These are phyloP conservation scores for Beroe forskalii DNA, from an alignment of 37 sponge, comb jelly and placozoan genomes.

Conservation along the genomic window DNA sequence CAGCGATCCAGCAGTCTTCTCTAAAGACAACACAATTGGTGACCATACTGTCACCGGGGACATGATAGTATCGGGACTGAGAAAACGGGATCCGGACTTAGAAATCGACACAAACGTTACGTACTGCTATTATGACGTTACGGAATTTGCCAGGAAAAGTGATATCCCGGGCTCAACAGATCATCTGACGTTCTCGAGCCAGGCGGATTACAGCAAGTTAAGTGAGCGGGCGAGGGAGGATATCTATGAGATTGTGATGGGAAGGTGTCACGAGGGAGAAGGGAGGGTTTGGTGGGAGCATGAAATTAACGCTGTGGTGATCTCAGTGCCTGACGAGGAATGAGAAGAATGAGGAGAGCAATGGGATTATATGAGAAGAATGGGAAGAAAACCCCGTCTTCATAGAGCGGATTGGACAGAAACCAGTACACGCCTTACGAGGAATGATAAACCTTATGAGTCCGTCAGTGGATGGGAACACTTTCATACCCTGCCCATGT, in stretches of 20 bases:
- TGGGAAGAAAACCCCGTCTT: too few relatives aligned
- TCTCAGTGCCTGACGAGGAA: not conserved
- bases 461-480: too few relatives aligned
- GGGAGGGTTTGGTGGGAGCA: not conserved
- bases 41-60: conserved; percentile 4
- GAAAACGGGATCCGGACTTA: not conserved
- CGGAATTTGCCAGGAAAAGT: not conserved
- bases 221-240: not conserved
- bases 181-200: not conserved
- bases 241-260: not conserved
- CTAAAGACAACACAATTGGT: not conserved
- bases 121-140: not conserved
- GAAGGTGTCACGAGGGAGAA: not conserved
- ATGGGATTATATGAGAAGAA: too few relatives aligned
- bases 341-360: too few relatives aligned
- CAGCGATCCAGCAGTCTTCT: conserved; percentile 1
- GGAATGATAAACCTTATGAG: too few relatives aligned
- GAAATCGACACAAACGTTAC: not conserved
- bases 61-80: not conserved
- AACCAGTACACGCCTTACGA: too few relatives aligned
- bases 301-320: not conserved
- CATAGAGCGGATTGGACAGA: too few relatives aligned
- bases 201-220: not conserved
- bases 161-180: not conserved
- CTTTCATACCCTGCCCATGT: too few relatives aligned